Base-by-base conservation (phyloP, 2,113 vertebrate species). In the Triplophysa siluroides region DNA sequence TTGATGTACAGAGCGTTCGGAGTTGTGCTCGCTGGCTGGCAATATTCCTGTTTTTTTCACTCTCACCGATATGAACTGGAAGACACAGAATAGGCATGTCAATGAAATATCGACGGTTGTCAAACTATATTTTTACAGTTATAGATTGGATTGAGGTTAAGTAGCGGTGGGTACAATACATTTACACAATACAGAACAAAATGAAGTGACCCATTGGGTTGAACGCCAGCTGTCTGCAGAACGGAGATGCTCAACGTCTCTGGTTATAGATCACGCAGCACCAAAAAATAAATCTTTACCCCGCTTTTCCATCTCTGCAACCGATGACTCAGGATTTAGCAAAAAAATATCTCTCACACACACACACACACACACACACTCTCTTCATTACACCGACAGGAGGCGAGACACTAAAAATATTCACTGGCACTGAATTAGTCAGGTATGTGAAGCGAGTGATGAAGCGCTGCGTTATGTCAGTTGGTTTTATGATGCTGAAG, bases 21-120 rank as follows among this genome's bases (percentile, higher is more conserved):
- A 23, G 19, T 63, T 45, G 23, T 50, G 21, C 26, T 9, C n/a
- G 54, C 50, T 16, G 13, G 54, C 54, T n/a, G 54, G n/a, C 19
- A 58, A n/a, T 21, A 9, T 21, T 21, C 19, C 19, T 16, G 19
- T 1, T 21, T 52, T 52, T 52, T 18, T 29, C 29, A 52, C 50
- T 18, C 50, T 58, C 21, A n/a, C 54, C 24, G 72, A 63, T 75
- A 45, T 75, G 72, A 19, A 63, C 71, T 63, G 41, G 0, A 14
- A 75, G 61, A 63, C 23, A 75, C 10, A 45, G 73, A 75, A 63
- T 63, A 47, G 43, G 41, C 14, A 47, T 38, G 5, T 24, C 63
- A 18, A 75, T 75, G 73, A 29, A 62, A 75, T 63, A 75, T 75
- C 26, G 72, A 75, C 47, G 23, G 13, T 33, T 52, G 19, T 26